Conservation (phyloP, 2,888 invertebrate species). For the Nineta flava region DNA sequence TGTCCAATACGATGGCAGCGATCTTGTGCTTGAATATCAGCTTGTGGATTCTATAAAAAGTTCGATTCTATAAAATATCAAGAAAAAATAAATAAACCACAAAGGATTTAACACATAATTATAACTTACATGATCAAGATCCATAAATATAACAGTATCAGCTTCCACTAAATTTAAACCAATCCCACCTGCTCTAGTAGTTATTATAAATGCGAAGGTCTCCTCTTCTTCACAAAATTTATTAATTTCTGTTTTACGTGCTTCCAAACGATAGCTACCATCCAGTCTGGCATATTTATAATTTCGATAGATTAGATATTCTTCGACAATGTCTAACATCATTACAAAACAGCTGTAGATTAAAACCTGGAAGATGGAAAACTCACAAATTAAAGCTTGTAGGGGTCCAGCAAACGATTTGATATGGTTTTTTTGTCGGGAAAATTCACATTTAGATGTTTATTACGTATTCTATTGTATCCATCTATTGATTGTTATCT, state of each 20-base stretch:
- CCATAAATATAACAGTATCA: conserved; percentile 52
- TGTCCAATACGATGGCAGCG: conserved; percentile 60
- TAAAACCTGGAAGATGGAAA: conserved; percentile 32
- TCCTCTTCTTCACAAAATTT: conserved; percentile 32
- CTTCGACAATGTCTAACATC: conserved; percentile 47
- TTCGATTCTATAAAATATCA: too few species aligned
- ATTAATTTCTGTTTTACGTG: conserved; percentile 31
- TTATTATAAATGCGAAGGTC: conserved; percentile 41
- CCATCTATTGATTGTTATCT: too few species aligned
- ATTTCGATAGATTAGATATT: conserved; percentile 32
- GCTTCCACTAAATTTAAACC: conserved; percentile 50
- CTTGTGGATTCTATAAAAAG: conserved; percentile 48
- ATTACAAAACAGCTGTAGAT: conserved; percentile 47
- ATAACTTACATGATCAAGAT: conserved; percentile 41
- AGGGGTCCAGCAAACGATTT: too few species aligned
- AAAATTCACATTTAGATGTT: too few species aligned
- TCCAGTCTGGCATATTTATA: conserved; percentile 39
- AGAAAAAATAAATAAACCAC: too few species aligned
- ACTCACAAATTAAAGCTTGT: too few species aligned
- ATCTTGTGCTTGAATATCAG: conserved; percentile 54
- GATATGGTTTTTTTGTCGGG: too few species aligned
- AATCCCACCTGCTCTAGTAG: conserved; percentile 53
- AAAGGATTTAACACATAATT: background rate
- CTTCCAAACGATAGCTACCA: conserved; percentile 30
- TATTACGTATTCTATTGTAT: too few species aligned